Percentiles rank a stretch among this genome's conserved stretches.
phyloP scores from a whole-genome alignment of 2,113 vertebrate genomes.

The Anguilla rostrata region DNA sequence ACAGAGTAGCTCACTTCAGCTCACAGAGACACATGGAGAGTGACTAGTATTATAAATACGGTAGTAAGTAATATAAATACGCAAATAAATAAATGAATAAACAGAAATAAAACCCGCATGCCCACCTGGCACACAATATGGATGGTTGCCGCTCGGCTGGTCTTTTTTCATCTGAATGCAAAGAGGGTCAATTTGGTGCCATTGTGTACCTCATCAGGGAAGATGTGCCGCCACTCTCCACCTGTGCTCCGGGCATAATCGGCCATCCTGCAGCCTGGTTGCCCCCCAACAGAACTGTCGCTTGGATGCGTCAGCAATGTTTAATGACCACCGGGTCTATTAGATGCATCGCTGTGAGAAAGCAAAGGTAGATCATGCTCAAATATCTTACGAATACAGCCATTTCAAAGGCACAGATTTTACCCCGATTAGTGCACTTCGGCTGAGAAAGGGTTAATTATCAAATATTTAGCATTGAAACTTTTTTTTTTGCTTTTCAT shows the following conservation, averaged over 20 bases:
- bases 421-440: background rate
- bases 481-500: no score
- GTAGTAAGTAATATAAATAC: background rate
- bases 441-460: background rate
- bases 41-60: background rate
- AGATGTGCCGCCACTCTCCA: slow-evolving; percentile 40
- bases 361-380: background rate
- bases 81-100: background rate
- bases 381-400: slow-evolving; percentile 1
- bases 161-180: slow-evolving; percentile 27
- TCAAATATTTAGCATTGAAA: background rate
- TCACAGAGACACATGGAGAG: background rate
- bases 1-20: background rate
- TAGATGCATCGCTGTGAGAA: slow-evolving; percentile 43
- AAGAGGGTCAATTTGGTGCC: slow-evolving; percentile 23
- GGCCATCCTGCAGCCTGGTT: slow-evolving; percentile 54
- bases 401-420: background rate
- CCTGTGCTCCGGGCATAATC: slow-evolving; percentile 66
- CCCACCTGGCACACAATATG: background rate
- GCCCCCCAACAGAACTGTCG: slow-evolving; percentile 60
- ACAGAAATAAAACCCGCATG: background rate
- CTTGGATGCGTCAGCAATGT: slow-evolving; percentile 68
- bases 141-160: slow-evolving; percentile 22
- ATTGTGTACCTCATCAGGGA: slow-evolving; percentile 36
- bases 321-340: slow-evolving; percentile 65